phyloP scores from a whole-genome alignment of 1,140 invertebrate genomes.

The Drosophila jambulina region DNA sequence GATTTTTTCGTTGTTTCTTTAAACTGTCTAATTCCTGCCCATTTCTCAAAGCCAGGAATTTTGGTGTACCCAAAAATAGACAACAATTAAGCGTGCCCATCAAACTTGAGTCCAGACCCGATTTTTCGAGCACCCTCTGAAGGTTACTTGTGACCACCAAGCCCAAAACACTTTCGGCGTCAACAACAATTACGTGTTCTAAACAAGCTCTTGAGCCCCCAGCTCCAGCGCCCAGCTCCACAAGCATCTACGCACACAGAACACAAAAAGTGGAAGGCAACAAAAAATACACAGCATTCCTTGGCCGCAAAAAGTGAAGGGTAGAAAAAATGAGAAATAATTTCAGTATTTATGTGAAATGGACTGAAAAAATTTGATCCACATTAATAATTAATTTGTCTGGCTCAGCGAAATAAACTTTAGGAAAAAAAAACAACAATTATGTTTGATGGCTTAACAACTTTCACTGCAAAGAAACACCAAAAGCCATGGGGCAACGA shows the following conservation, averaged over 20 bases:
- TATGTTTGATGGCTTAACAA: conserved; percentile 46
- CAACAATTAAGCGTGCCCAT: conserved; percentile 6
- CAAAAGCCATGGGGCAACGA: conserved; percentile 26
- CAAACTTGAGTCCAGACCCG: conserved; percentile 7
- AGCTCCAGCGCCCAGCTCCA: not conserved
- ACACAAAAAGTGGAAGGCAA: conserved; percentile 20
- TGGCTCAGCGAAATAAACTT: conserved; percentile 23
- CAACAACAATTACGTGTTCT: conserved; percentile 45
- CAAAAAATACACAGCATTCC: conserved; percentile 44
- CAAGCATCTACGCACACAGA: conserved; percentile 35
- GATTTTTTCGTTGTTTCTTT: not conserved
- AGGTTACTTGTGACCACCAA: conserved; percentile 25
- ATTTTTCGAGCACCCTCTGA: conserved; percentile 17
- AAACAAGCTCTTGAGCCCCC: conserved; percentile 35
- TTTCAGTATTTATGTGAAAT: conserved; percentile 44
- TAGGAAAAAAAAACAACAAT: conserved; percentile 14
- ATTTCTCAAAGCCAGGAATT: not conserved
- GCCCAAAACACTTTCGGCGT: conserved; percentile 40
- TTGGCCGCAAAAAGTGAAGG: conserved; percentile 61
- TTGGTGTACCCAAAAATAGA: conserved; percentile 2
- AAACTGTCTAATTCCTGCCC: not conserved
- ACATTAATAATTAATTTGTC: conserved; percentile 67
- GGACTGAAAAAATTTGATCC: conserved; percentile 40
- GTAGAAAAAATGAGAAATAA: conserved; percentile 54
- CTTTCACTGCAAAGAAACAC: conserved; percentile 56